These are phyloP conservation scores for Halcyon leucocephala DNA, from an alignment of 2,797 vertebrate species.

Conservation along the genomic window DNA sequence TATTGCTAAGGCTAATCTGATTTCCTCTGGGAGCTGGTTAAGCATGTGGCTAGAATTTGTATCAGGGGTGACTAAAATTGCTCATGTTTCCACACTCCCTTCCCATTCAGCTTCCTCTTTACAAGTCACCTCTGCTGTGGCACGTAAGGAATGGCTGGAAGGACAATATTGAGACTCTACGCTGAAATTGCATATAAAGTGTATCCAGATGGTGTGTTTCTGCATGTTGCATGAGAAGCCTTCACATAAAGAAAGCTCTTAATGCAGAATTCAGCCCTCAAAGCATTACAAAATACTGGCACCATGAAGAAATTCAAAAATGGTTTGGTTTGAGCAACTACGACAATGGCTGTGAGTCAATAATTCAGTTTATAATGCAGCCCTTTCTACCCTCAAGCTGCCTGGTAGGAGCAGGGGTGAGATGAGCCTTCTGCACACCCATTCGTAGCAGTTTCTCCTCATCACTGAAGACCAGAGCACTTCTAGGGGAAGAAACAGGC, in stretches of 20 bases:
- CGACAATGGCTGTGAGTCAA: neutral
- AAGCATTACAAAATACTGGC: neutral
- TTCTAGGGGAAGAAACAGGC: neutral
- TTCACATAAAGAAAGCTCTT: neutral
- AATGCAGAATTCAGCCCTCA: neutral
- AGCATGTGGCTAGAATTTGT: neutral
- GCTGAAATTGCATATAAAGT: neutral
- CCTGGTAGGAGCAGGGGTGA: neutral
- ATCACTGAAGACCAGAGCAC: neutral
- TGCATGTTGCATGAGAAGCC: neutral
- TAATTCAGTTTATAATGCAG: neutral
- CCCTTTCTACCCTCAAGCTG: neutral
- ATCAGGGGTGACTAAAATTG: neutral
- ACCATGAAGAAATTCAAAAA: neutral
- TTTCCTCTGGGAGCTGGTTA: neutral
- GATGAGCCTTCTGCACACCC: neutral
- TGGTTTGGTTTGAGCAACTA: neutral
- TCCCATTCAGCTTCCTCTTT: neutral
- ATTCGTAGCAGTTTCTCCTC: accelerated
- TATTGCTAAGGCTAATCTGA: neutral
- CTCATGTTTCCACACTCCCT: neutral
- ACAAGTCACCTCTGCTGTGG: neutral
- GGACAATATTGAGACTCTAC: neutral
- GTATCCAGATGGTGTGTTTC: neutral
- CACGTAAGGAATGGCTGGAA: neutral